Conservation (phyloP, 2,888 invertebrate genomes). For the Tenthredo livida region DNA sequence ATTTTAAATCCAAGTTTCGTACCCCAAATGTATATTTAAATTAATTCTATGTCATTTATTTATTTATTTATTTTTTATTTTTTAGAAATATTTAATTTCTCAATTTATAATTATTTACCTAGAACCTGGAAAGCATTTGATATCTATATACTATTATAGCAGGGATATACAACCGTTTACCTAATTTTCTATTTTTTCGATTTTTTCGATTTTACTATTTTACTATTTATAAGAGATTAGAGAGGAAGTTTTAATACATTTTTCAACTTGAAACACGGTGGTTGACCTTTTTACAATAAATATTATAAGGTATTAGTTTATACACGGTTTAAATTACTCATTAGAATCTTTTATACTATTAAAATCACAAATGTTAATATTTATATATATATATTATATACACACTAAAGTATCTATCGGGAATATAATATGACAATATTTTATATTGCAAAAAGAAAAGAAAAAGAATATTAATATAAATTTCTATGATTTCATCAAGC, state of each 20-base stretch:
- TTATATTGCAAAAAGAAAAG: neutral
- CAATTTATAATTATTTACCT: constrained; percentile 1
- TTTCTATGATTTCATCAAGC: neutral
- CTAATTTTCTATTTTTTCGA: neutral
- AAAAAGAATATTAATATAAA: neutral
- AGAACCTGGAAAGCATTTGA: constrained; percentile 15
- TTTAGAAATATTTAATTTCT: neutral
- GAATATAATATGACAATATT: constrained; percentile 8
- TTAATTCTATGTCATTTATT: neutral
- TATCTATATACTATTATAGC: neutral
- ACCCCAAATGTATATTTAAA: constrained; percentile 32
- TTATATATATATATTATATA: neutral
- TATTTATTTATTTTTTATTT: neutral
- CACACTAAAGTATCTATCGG: constrained; percentile 16
- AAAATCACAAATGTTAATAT: constrained; percentile 24
- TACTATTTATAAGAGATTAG: constrained; percentile 6
- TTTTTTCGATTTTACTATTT: neutral
- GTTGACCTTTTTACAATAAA: constrained; percentile 43
- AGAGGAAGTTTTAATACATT: constrained; percentile 30
- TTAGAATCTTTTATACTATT: constrained; percentile 26
- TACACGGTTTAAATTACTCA: neutral
- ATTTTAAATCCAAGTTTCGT: constrained; percentile 22
- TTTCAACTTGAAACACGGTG: constrained; percentile 11
- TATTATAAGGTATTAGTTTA: constrained; percentile 30
- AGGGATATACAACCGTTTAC: constrained; percentile 14